These are phyloP conservation scores for Eurois occulta DNA, from an alignment of 2,888 invertebrate species.

Conservation along the genomic window DNA sequence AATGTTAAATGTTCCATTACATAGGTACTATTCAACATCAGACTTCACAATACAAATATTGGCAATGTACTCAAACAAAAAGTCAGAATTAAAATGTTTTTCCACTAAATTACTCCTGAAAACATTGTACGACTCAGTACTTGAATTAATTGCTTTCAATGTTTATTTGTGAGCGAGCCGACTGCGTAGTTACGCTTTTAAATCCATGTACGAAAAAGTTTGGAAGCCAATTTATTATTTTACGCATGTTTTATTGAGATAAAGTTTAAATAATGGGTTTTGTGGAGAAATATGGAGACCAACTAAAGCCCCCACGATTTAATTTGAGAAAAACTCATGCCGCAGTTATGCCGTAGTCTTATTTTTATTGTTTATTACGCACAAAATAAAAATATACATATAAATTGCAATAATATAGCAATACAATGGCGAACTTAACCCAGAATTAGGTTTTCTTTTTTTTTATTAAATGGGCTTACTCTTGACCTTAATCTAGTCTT, in stretches of 20 bases:
- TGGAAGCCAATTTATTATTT: slow-evolving; percentile 32
- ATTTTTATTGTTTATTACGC: no score
- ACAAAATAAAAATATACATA: no score
- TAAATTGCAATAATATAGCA: no score
- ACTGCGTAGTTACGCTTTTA: slow-evolving; percentile 28
- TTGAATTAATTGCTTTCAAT: slow-evolving; percentile 49
- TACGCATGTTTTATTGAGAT: slow-evolving; percentile 14
- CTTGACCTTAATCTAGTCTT: no score
- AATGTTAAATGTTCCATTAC: neutral
- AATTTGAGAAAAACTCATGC: neutral
- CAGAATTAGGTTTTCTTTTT: no score
- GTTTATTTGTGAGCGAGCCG: slow-evolving; percentile 27
- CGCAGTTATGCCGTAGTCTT: neutral
- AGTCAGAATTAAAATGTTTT: slow-evolving; percentile 22
- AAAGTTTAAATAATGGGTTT: slow-evolving; percentile 21
- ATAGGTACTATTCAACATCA: neutral
- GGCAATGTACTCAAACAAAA: slow-evolving; percentile 27
- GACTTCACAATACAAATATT: slow-evolving; percentile 25
- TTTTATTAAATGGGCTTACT: no score
- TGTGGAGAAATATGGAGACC: no score
- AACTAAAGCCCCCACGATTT: neutral
- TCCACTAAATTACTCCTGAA: slow-evolving; percentile 31
- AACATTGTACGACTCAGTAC: slow-evolving; percentile 27
- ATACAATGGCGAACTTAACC: no score
- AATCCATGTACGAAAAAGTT: slow-evolving; percentile 21